Percentiles rank a stretch among this genome's conserved stretches.
Evolutionary conservation across 1,140 invertebrate genomes (phyloP).

Genomic region (Fragariocoptes setiger): DNA sequence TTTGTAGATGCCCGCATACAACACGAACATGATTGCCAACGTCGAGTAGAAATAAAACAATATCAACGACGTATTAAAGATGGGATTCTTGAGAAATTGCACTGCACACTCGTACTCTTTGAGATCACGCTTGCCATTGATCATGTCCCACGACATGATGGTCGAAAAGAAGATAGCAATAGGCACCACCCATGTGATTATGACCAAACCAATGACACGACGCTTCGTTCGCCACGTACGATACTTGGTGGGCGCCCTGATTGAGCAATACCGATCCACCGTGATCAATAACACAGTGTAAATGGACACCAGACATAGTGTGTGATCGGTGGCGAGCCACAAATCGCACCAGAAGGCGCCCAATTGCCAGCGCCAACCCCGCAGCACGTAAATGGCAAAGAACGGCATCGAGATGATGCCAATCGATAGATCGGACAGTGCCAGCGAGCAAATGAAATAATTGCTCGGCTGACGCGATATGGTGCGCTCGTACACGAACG

Average conservation of each 20-base stretch:
- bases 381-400: conserved; percentile 62
- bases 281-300: conserved; percentile 96
- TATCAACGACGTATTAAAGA: conserved; percentile 88
- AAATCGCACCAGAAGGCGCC: conserved; percentile 83
- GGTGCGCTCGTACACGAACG: conserved; percentile 79
- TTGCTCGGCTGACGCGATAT: conserved; percentile 96
- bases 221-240: conserved; percentile 81
- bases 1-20: conserved; percentile 91
- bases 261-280: conserved; percentile 90
- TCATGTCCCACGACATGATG: conserved; percentile 97
- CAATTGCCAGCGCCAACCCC: conserved; percentile 75
- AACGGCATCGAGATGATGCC: conserved; percentile 34
- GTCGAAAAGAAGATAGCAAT: conserved; percentile 84
- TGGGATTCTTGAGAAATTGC: conserved; percentile 84
- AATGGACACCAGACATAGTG: conserved; percentile 89
- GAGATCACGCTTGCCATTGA: conserved; percentile 61
- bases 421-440: conserved; percentile 88
- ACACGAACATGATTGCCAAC: conserved; percentile 55
- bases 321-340: conserved; percentile 96
- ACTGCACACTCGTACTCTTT: conserved; percentile 66
- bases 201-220: conserved; percentile 54
- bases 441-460: conserved; percentile 93
- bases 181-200: conserved; percentile 75
- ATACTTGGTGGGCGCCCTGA: conserved; percentile 91
- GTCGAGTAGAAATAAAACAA: conserved; percentile 96